A percentile compares a stretch with the other conserved stretches of the same genome.
Evolutionary conservation across 2,888 invertebrate genomes (phyloP).

Genomic region (Polietes domitor): DNA sequence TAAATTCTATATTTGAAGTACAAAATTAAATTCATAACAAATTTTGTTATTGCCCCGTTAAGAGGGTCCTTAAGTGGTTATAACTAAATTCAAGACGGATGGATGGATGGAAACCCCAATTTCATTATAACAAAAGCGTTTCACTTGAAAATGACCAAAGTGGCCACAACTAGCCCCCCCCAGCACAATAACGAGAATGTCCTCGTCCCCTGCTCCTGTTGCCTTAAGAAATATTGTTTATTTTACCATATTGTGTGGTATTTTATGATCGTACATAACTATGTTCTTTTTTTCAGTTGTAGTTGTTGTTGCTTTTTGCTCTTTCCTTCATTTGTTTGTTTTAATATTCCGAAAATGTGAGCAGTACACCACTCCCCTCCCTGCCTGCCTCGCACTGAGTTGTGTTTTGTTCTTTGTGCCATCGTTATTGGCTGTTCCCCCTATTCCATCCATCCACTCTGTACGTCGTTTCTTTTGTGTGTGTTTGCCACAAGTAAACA

Average conservation of each 20-base stretch:
- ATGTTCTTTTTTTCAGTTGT: background rate
- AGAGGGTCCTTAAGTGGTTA: background rate
- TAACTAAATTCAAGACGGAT: background rate
- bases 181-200: too few relatives aligned
- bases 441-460: background rate
- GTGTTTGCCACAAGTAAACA: conserved; percentile 38
- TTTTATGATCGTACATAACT: conserved; percentile 26
- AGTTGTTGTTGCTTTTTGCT: background rate
- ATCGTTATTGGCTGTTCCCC: background rate
- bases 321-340: conserved; percentile 4
- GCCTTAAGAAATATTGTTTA: conserved; percentile 25
- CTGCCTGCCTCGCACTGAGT: background rate
- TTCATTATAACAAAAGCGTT: background rate
- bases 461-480: background rate
- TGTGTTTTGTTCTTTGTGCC: background rate
- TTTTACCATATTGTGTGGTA: conserved; percentile 13
- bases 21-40: conserved; percentile 23
- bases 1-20: background rate
- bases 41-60: background rate
- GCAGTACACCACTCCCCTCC: background rate
- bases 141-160: background rate
- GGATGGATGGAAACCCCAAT: background rate
- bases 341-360: conserved; percentile 13
- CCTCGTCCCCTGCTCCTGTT: too few relatives aligned
- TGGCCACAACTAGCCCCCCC: background rate